A percentile compares a stretch with the other conserved stretches of the same genome.
phyloP scores from a whole-genome alignment of 2,888 invertebrate species.

The Hoplodrina blanda region DNA sequence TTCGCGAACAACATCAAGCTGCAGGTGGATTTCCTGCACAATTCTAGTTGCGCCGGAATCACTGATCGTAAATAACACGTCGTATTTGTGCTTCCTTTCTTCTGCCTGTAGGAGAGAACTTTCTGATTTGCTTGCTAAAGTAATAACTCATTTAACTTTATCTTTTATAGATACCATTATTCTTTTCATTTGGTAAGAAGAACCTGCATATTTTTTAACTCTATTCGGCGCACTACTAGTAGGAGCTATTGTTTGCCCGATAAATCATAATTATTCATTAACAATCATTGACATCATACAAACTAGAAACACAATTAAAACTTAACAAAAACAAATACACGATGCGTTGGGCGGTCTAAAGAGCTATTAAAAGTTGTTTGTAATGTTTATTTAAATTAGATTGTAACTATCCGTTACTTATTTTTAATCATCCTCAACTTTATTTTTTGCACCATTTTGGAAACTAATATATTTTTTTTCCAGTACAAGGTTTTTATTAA shows the following conservation, averaged over 20 bases:
- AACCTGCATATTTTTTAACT: slow-evolving; percentile 4
- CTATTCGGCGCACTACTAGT: not conserved
- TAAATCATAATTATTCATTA: too few relatives aligned
- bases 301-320: too few relatives aligned
- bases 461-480: too few relatives aligned
- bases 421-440: too few relatives aligned
- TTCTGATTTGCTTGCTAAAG: slow-evolving; percentile 73
- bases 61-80: slow-evolving; percentile 86
- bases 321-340: too few relatives aligned
- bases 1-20: slow-evolving; percentile 68
- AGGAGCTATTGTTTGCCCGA: not conserved
- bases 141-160: slow-evolving; percentile 72
- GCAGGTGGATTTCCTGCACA: slow-evolving; percentile 81
- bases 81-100: slow-evolving; percentile 83
- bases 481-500: too few relatives aligned
- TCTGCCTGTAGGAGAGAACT: slow-evolving; percentile 74
- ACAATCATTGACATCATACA: too few relatives aligned
- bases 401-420: too few relatives aligned
- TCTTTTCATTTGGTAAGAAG: slow-evolving; percentile 4
- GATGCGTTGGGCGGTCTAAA: too few relatives aligned
- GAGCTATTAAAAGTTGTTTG: too few relatives aligned
- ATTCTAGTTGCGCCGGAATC: slow-evolving; percentile 82
- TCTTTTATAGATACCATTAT: slow-evolving; percentile 23
- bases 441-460: too few relatives aligned
- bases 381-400: too few relatives aligned